phyloP scores from a whole-genome alignment of 2,113 vertebrate species.

The Apeltes quadracus region DNA sequence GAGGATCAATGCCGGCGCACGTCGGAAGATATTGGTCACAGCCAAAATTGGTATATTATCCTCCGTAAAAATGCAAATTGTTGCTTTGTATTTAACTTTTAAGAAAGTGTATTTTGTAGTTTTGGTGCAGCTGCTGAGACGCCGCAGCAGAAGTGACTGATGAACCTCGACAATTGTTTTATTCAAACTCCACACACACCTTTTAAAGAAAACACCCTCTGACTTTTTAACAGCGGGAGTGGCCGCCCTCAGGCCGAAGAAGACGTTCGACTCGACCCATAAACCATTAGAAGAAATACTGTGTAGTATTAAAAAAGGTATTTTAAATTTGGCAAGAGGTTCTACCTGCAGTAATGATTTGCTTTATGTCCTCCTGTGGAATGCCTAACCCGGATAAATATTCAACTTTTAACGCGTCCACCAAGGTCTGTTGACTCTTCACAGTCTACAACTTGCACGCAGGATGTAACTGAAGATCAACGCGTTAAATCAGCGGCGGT shows the following conservation, averaged over 20 bases:
- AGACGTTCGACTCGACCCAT: slow-evolving; percentile 27
- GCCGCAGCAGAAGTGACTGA: background rate
- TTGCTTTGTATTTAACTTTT: background rate
- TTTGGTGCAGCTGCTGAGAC: background rate
- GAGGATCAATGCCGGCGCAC: background rate
- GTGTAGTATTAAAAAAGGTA: slow-evolving; percentile 21
- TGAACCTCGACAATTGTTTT: background rate
- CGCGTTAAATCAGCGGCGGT: slow-evolving; percentile 27
- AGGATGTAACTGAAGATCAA: slow-evolving; percentile 2
- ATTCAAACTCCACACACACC: slow-evolving; percentile 8
- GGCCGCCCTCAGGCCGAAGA: slow-evolving; percentile 27
- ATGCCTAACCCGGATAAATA: slow-evolving; percentile 25
- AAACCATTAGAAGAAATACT: slow-evolving; percentile 36
- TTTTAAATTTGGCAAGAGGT: slow-evolving; percentile 43
- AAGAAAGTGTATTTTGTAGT: background rate
- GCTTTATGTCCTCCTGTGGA: slow-evolving; percentile 33
- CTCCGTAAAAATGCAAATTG: background rate
- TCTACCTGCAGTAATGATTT: slow-evolving; percentile 44
- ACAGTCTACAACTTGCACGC: background rate
- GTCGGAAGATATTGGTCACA: background rate
- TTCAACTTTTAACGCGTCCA: background rate
- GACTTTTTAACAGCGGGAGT: slow-evolving; percentile 16
- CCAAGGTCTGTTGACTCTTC: background rate
- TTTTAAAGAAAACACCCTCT: background rate
- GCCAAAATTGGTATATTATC: background rate